Evolutionary conservation across 2,888 invertebrate species (phyloP), one percentile per base, ranked within the genome.

Genomic region (Drosophila neonasuta): DNA sequence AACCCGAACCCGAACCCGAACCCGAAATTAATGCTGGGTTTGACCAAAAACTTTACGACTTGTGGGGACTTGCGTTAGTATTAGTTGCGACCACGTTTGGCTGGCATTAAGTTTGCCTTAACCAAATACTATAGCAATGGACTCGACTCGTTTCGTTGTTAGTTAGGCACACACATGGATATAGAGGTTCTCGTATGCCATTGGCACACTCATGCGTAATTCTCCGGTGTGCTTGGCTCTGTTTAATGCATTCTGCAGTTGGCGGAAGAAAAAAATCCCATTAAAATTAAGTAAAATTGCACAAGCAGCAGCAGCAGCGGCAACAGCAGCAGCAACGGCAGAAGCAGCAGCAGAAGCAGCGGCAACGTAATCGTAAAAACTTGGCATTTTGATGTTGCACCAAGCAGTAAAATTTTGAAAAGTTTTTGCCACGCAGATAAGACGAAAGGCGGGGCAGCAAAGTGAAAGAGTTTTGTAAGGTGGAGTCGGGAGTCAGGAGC

Each of bases 271-370:
- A 82, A 39, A 78, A 85, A 82, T 83, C 79, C 86, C 88, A 88
- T 88, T 88, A 88, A 88, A 88, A 88, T 88, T 88, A 86, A 88
- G 87, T 88, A 88, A 88, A 88, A 88, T 88, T 88, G 84, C 84
- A 79, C 64, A 74, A 71, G 56, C 67, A 71, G 72, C 59, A 62
- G 57, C 77, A 71, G 54, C 65, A 67, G 70, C 59, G 17, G 17
- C 17, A 17, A 17, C 17, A 17, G 17, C 17, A 20, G 20, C 20
- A 60, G 57, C 60, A 67, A 48, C 44, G 41, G 30, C 54, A 48
- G 46, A 29, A 50, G 85, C 81, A 79, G 74, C 75, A 69, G 64
- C 71, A 63, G 68, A 70, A 50, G 69, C 57, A 46, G 66, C 62
- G 45, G 61, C 59, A 67, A 61, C 73, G 80, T 74, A 79, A 85